Evolutionary conservation across 1,140 invertebrate genomes (phyloP).

Genomic region (Saccostrea glomerata): DNA sequence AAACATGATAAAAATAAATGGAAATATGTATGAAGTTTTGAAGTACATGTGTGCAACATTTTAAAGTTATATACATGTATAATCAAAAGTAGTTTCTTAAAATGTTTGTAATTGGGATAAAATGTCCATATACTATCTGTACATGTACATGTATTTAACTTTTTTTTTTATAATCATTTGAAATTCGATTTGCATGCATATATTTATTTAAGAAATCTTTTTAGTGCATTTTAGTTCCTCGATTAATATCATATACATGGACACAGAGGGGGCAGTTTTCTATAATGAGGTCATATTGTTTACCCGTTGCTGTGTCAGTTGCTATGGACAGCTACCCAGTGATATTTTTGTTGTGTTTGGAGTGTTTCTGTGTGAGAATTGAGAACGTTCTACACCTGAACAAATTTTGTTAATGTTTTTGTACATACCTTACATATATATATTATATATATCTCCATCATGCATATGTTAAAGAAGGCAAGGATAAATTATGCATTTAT

Average conservation of each 20-base stretch:
- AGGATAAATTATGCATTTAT: neutral
- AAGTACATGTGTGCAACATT: too few relatives aligned
- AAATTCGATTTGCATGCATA: too few relatives aligned
- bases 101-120: too few relatives aligned
- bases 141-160: too few relatives aligned
- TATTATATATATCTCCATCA: neutral
- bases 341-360: neutral
- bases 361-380: conserved; percentile 19
- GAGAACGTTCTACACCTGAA: conserved; percentile 26
- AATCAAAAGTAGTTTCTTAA: too few relatives aligned
- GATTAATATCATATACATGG: neutral
- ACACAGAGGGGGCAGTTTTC: neutral
- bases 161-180: too few relatives aligned
- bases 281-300: conserved; percentile 4
- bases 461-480: neutral
- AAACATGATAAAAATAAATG: too few relatives aligned
- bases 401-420: conserved; percentile 16
- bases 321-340: conserved; percentile 2
- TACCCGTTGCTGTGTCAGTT: neutral
- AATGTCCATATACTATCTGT: too few relatives aligned
- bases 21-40: too few relatives aligned
- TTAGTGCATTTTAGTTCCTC: too few relatives aligned
- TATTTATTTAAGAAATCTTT: too few relatives aligned
- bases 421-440: conserved; percentile 3
- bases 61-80: too few relatives aligned